phyloP scores from a whole-genome alignment of 2,113 vertebrate genomes.

The Gopherus evgoodei region DNA sequence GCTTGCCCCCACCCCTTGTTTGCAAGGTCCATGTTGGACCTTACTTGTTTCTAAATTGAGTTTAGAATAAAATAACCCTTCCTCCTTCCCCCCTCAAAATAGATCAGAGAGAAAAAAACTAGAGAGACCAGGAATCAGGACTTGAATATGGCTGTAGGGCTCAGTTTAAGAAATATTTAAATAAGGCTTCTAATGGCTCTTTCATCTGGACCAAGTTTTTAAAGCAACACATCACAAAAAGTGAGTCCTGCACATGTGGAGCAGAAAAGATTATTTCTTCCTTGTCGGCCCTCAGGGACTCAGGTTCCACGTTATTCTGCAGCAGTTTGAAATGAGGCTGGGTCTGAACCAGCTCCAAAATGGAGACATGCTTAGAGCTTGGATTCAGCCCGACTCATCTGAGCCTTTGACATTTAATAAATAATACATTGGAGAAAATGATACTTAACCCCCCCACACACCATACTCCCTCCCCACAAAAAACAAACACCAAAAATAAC shows the following conservation, averaged over 20 bases:
- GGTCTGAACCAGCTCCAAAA: slow-evolving; percentile 52
- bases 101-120: neutral
- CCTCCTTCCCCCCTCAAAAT: neutral
- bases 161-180: slow-evolving; percentile 55
- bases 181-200: slow-evolving; percentile 35
- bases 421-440: slow-evolving; percentile 3
- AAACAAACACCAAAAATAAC: neutral
- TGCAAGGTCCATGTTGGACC: neutral
- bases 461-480: neutral
- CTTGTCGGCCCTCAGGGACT: slow-evolving; percentile 25
- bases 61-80: neutral
- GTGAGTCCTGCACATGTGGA: slow-evolving; percentile 18
- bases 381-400: slow-evolving; percentile 70
- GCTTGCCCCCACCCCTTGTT: neutral
- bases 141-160: neutral
- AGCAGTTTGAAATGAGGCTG: slow-evolving; percentile 43
- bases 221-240: slow-evolving; percentile 51
- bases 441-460: neutral
- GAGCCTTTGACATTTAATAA: slow-evolving; percentile 61
- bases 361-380: slow-evolving; percentile 55
- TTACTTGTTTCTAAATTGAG: neutral
- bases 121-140: neutral
- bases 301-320: slow-evolving; percentile 41
- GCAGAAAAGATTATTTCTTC: slow-evolving; percentile 40
- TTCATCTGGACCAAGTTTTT: slow-evolving; percentile 49